Base-by-base conservation (phyloP, 2,888 invertebrate genomes). In the Mylabris sibirica region DNA sequence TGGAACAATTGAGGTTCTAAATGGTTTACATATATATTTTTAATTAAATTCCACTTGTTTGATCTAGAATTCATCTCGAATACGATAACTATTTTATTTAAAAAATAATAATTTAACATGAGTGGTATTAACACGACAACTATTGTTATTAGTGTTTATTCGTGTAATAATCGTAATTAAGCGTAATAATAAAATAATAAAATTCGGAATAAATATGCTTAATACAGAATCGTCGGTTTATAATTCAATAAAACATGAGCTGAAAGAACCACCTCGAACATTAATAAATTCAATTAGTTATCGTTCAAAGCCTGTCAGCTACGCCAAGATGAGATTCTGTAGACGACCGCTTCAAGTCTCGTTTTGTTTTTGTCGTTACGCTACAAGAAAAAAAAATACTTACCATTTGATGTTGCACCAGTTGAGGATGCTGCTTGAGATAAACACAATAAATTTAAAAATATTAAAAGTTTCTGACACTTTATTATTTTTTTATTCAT, bases 371-470 rank as follows among this genome's bases (percentile, higher is more conserved):
- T 30, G 30, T 30, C 30, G 5, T 4, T 30, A 6, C 30, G 30
- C 1, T 67, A 71, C 65, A 63, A 70, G 67, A 38, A 67, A 64
- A 68, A 76, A 67, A 34, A 67, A 59, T 69, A 77, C 82, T 79
- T 73, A 83, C 83, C 82, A 70, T 83, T 83, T 59, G 82, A 78
- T 63, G 78, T 75, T 35, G 80, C 77, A 59, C 80, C 81, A 17
- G 78, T 78, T 8, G 82, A 80, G 38, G 77, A 77, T 22, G 78
- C 78, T 30, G 78, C 76, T 66, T 75, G 74, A 53, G 75, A 66
- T 64, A 73, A 70, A 69, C 77, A 78, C 68, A 79, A 70, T 64
- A 79, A 67, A 66, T 74, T 72, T 35, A 77, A 69, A 35, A 79
- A 72, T 69, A 80, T 60, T 1, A 78, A 74, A 22, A 77, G 65